Evolutionary conservation across 1,140 invertebrate species (phyloP), one percentile per base, ranked within the genome.

Genomic region (Paracyclopina nana): DNA sequence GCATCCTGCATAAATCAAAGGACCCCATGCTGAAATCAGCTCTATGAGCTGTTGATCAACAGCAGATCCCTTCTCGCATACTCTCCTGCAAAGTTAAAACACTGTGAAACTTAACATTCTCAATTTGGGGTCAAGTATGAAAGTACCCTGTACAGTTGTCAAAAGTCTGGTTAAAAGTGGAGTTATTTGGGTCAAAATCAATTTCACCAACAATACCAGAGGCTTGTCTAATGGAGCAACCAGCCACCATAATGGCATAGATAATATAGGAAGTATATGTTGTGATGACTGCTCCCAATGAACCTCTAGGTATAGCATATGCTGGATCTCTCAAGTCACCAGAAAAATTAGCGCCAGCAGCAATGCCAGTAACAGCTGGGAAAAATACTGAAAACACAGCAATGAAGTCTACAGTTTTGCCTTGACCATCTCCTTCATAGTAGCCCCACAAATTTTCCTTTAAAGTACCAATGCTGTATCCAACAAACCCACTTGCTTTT

Each of bases 281-380:
- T 6, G 92, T 65, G 0, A 81, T 46, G 54, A 96, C 90, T 0
- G 88, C 82, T 8, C 87, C 61, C 2, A 94, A 65, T 0, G 88
- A 94, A 53, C 90, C 88, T 64, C 67, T 66, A 12, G 73, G 73
- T 56, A 76, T 76, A 11, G 65, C 63, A 18, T 45, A 54, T 16
- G 58, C 61, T 18, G 65, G 65, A 53, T 65, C 63, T 60, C 63
- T 52, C 3, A 51, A 57, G 52, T 97, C 91, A 14, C 90, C 91
- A 38, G 84, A 90, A 57, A 90, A 87, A 59, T 94, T 94, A 0
- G 88, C 90, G 0, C 90, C 91, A n/a, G 90, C 90, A 64, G 95
- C 81, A 46, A 95, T 92, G 20, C 88, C 90, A 6, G 90, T 92
- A 1, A 90, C 86, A 1, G 87, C 90, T 2, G 90, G 88, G 60